These are phyloP conservation scores for Drosophila austrosaltans DNA, from an alignment of 2,888 invertebrate species.

Conservation along the genomic window DNA sequence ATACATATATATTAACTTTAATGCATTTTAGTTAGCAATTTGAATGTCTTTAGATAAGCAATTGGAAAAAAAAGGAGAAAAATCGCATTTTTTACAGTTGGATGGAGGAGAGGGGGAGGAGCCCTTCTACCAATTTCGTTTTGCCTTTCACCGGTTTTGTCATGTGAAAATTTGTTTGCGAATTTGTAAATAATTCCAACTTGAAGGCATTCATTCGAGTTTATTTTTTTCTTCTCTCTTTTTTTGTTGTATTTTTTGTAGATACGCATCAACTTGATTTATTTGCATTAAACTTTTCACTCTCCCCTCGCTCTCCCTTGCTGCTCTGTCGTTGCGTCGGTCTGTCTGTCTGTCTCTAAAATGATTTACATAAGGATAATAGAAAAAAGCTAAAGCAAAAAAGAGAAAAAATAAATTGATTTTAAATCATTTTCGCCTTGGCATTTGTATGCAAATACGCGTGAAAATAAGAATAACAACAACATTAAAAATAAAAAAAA, in stretches of 20 bases:
- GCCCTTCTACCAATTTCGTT: background rate
- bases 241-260: constrained; percentile 58
- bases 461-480: constrained; percentile 76
- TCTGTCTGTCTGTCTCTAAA: constrained; percentile 48
- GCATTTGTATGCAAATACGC: constrained; percentile 75
- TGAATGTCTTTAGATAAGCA: constrained; percentile 42
- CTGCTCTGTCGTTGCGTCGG: constrained; percentile 34
- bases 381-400: constrained; percentile 38
- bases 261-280: constrained; percentile 80
- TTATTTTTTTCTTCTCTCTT: constrained; percentile 40
- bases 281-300: constrained; percentile 72
- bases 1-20: background rate
- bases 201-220: constrained; percentile 52
- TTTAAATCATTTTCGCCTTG: constrained; percentile 80
- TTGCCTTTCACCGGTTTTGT: constrained; percentile 23
- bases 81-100: constrained; percentile 23
- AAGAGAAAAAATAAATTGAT: constrained; percentile 75
- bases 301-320: constrained; percentile 20
- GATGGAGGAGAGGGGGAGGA: background rate
- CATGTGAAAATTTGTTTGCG: constrained; percentile 75
- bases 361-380: constrained; percentile 79
- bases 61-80: constrained; percentile 16
- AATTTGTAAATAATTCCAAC: constrained; percentile 77
- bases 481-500: constrained; percentile 53
- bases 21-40: constrained; percentile 25